phyloP scores from a whole-genome alignment of 35 echinoderm and acorn worm genomes.

The Anneissia japonica region DNA sequence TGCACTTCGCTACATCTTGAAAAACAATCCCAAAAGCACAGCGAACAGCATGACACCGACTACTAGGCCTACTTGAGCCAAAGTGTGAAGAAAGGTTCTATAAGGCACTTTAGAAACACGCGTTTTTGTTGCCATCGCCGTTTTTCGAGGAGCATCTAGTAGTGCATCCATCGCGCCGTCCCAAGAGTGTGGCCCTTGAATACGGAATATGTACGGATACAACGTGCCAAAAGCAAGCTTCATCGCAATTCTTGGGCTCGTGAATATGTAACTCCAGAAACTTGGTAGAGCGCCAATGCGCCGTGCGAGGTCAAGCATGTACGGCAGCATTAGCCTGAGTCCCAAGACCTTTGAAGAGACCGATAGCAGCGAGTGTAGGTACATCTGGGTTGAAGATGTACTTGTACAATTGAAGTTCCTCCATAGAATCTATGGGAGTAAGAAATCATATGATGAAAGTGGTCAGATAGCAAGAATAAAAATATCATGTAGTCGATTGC shows the following conservation, averaged over 20 bases:
- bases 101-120: not conserved
- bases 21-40: not conserved
- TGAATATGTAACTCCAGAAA: constrained; percentile 18
- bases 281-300: constrained; percentile 45
- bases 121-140: not conserved
- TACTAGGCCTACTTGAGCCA: not conserved
- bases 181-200: constrained; percentile 75
- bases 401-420: constrained; percentile 65
- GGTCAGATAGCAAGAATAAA: too few species aligned
- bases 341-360: constrained; percentile 50
- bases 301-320: constrained; percentile 31
- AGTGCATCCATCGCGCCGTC: constrained; percentile 55
- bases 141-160: not conserved
- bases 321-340: constrained; percentile 52
- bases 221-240: constrained; percentile 54
- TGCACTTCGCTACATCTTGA: too few species aligned
- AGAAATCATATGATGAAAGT: too few species aligned
- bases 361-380: constrained; percentile 61
- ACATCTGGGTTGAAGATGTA: constrained; percentile 62
- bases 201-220: constrained; percentile 59
- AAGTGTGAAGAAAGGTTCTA: not conserved
- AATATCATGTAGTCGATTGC: too few species aligned
- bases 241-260: constrained; percentile 47
- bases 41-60: not conserved
- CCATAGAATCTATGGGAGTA: constrained; percentile 28